phyloP scores from a whole-genome alignment of 1,140 invertebrate genomes.

The Hylaeus anthracinus region DNA sequence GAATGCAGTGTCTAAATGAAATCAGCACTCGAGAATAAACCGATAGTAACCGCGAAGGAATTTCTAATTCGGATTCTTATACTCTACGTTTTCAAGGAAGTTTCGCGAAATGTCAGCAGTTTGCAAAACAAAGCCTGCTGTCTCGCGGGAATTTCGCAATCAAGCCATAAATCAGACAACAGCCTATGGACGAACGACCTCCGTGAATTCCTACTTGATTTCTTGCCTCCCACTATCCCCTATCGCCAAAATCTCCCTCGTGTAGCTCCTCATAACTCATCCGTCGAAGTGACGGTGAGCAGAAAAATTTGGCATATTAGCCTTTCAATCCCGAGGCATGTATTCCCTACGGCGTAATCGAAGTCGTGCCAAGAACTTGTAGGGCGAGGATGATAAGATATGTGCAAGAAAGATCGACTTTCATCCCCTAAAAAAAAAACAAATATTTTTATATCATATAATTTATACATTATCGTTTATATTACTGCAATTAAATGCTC shows the following conservation, averaged over 20 bases:
- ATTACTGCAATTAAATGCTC: too few relatives aligned
- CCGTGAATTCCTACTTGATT: slow-evolving; percentile 8
- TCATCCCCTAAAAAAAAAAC: neutral
- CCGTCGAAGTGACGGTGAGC: slow-evolving; percentile 10
- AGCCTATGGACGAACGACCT: slow-evolving; percentile 13
- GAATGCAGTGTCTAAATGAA: too few relatives aligned
- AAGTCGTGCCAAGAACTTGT: neutral
- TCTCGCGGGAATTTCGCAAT: neutral
- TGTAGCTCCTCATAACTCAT: slow-evolving; percentile 22
- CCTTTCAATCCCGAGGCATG: neutral
- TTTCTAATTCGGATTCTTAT: neutral
- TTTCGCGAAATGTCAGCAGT: neutral
- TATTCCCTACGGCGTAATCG: too few relatives aligned
- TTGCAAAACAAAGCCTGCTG: neutral
- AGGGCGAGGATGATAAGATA: too few relatives aligned
- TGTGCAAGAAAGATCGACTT: neutral
- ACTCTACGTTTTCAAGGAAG: neutral
- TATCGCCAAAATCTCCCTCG: slow-evolving; percentile 26
- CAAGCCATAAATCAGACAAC: slow-evolving; percentile 44
- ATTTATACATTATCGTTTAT: too few relatives aligned
- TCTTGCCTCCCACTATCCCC: neutral
- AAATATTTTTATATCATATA: too few relatives aligned
- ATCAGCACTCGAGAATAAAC: too few relatives aligned
- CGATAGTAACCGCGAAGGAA: too few relatives aligned
- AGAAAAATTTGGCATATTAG: neutral